These are phyloP conservation scores for Eufriesea mexicana DNA, from an alignment of 1,140 invertebrate species.

Conservation along the genomic window DNA sequence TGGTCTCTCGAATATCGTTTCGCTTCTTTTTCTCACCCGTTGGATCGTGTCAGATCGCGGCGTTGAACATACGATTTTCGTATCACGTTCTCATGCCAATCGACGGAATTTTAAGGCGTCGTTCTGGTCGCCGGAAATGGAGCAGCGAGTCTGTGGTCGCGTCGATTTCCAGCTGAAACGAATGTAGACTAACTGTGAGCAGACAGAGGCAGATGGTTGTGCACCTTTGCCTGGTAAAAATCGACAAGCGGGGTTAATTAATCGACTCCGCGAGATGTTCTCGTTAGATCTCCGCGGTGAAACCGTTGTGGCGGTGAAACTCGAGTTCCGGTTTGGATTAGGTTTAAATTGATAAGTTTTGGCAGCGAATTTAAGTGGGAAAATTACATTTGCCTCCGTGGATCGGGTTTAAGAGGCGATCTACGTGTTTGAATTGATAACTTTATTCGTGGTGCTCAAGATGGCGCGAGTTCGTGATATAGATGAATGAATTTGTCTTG, in stretches of 20 bases:
- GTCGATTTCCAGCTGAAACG: background rate
- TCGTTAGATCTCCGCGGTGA: background rate
- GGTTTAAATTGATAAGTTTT: too few species aligned
- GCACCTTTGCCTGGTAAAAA: background rate
- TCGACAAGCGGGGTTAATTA: background rate
- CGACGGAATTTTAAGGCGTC: slow-evolving; percentile 13
- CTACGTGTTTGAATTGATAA: too few species aligned
- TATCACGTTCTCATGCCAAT: background rate
- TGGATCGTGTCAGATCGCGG: background rate
- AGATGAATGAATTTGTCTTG: too few species aligned
- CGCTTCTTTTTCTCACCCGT: slow-evolving; percentile 2
- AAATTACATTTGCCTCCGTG: too few species aligned
- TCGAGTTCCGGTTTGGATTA: background rate
- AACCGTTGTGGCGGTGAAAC: background rate
- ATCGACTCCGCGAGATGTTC: background rate
- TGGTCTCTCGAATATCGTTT: slow-evolving; percentile 51
- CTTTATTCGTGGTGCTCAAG: too few species aligned
- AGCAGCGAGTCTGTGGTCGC: background rate
- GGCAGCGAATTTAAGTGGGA: too few species aligned
- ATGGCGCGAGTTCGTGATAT: too few species aligned
- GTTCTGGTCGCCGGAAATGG: background rate
- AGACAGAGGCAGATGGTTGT: background rate
- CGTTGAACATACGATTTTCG: slow-evolving; percentile 11
- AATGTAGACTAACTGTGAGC: too few species aligned
- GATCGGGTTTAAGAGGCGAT: too few species aligned